Conservation (phyloP, 2,113 vertebrate species). For the Lates calcarifer region DNA sequence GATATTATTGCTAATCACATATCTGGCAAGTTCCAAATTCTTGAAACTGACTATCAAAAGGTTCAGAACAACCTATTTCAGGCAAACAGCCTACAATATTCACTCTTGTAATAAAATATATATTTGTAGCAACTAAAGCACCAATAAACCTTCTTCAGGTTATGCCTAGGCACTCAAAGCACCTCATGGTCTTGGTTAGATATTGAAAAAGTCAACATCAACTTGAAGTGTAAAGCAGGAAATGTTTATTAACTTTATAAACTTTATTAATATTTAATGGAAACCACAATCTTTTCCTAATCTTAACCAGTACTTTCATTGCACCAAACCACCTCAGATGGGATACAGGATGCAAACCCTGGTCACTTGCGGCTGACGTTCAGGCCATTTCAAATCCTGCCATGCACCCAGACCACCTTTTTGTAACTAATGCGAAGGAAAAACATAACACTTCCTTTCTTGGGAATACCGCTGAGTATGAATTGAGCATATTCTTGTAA, state of each 20-base stretch:
- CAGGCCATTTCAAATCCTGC: background rate
- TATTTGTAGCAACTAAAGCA: background rate
- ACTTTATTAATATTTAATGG: background rate
- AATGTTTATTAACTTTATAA: too few species aligned
- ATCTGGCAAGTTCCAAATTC: background rate
- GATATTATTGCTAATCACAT: background rate
- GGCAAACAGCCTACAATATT: background rate
- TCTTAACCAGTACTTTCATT: background rate
- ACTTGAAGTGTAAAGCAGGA: background rate
- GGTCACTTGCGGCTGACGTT: background rate
- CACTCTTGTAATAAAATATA: background rate
- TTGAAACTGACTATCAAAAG: background rate
- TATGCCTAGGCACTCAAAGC: background rate
- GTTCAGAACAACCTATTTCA: background rate
- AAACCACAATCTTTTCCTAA: background rate
- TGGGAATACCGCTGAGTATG: background rate
- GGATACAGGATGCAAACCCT: background rate
- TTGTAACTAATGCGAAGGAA: background rate
- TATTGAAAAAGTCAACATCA: constrained; percentile 9
- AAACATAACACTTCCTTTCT: background rate
- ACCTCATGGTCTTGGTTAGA: background rate
- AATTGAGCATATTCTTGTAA: background rate
- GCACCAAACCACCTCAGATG: too few species aligned
- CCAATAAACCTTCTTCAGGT: background rate
- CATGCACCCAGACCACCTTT: constrained; percentile 1